phyloP scores from a whole-genome alignment of 2,888 invertebrate species.

The Ochropacha duplaris region DNA sequence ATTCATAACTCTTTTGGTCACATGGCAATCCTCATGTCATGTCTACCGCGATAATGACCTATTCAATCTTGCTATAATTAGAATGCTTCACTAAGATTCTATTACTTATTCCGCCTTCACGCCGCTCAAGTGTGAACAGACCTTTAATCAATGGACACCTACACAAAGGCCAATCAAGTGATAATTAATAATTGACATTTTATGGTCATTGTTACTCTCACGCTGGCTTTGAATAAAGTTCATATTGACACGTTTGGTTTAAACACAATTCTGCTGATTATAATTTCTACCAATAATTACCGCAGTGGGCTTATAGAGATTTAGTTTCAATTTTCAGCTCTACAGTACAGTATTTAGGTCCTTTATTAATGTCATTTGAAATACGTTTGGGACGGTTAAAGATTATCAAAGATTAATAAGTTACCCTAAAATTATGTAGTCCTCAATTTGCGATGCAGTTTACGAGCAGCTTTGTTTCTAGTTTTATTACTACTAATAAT shows the following conservation, averaged over 20 bases:
- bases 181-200: constrained; percentile 36
- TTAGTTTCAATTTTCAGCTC: too few species aligned
- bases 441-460: neutral
- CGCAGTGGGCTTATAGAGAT: neutral
- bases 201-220: constrained; percentile 14
- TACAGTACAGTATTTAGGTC: too few species aligned
- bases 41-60: too few species aligned
- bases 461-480: too few species aligned
- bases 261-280: neutral
- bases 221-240: constrained; percentile 31
- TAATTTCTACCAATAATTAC: neutral
- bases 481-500: neutral
- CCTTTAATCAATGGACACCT: constrained; percentile 1
- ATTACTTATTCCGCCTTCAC: neutral
- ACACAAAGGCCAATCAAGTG: constrained; percentile 16
- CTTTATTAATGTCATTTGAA: too few species aligned
- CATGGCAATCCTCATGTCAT: too few species aligned
- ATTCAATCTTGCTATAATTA: neutral
- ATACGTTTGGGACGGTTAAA: too few species aligned
- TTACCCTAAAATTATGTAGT: too few species aligned
- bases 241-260: constrained; percentile 22
- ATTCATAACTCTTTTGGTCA: too few species aligned
- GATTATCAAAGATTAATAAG: too few species aligned
- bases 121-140: neutral
- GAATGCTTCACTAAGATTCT: neutral